Conservation (phyloP, 2,113 vertebrate genomes). For the Emydocephalus ijimae region DNA sequence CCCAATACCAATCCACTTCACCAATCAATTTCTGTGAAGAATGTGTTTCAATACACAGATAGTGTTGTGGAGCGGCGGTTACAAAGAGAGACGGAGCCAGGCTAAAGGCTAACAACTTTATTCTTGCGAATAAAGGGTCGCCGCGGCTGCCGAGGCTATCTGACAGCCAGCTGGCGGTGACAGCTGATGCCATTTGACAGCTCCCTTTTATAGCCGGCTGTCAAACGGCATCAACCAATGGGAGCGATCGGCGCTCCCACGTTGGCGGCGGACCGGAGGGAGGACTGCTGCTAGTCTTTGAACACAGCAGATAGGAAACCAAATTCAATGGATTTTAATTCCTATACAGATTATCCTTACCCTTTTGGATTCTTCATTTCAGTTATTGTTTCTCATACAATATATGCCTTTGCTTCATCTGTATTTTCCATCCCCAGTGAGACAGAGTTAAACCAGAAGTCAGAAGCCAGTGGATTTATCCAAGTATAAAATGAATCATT, state of each 20-base stretch:
- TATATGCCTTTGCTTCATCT: neutral
- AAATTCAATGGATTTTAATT: neutral
- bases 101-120: no score
- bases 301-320: neutral
- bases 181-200: no score
- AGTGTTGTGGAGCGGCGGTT: no score
- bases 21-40: neutral
- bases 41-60: neutral
- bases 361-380: neutral
- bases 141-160: no score
- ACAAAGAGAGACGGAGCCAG: no score
- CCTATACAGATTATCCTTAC: neutral
- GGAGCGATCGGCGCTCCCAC: no score
- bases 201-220: no score
- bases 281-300: no score
- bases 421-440: neutral
- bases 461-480: neutral
- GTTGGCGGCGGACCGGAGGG: no score
- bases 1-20: neutral
- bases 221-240: no score
- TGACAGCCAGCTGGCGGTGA: no score
- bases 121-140: no score
- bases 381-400: neutral
- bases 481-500: neutral
- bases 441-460: neutral